Conservation (phyloP, 1,140 invertebrate genomes). For the Euura saliciscinereae region DNA sequence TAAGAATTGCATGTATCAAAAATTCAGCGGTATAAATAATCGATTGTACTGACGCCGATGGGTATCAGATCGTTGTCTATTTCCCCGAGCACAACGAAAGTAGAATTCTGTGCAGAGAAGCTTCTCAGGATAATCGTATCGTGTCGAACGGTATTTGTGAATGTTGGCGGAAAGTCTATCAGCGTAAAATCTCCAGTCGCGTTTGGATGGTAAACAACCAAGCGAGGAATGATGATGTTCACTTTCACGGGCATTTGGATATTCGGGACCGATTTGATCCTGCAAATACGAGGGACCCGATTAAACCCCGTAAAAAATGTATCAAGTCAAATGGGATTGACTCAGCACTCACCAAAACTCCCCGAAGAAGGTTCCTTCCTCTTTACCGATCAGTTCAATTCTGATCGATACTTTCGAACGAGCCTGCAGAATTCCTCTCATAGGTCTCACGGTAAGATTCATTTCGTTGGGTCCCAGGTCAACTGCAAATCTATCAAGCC, state of each 20-base stretch:
- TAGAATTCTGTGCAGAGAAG: constrained; percentile 33
- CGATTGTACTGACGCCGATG: constrained; percentile 27
- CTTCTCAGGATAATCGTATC: constrained; percentile 39
- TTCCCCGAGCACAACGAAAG: constrained; percentile 40
- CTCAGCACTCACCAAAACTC: constrained; percentile 43
- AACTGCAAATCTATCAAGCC: constrained; percentile 35
- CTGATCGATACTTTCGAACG: constrained; percentile 24
- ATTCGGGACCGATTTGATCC: constrained; percentile 42
- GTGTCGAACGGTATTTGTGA: constrained; percentile 29
- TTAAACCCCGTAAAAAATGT: constrained; percentile 15
- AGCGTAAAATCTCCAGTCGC: constrained; percentile 42
- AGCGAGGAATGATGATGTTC: constrained; percentile 34
- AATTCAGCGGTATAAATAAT: constrained; percentile 17
- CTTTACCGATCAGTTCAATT: constrained; percentile 36
- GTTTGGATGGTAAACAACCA: constrained; percentile 37
- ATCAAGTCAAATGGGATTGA: not conserved
- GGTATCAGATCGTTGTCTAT: constrained; percentile 30
- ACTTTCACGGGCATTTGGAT: constrained; percentile 37
- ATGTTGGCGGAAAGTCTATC: constrained; percentile 40
- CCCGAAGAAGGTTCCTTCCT: constrained; percentile 34
- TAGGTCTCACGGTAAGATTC: constrained; percentile 37
- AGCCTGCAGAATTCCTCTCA: constrained; percentile 37
- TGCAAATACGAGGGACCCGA: constrained; percentile 12
- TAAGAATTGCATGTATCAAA: constrained; percentile 10
- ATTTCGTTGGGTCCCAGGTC: constrained; percentile 40